Evolutionary conservation across 2,888 invertebrate genomes (phyloP), one percentile per base, ranked within the genome.

Genomic region (Myopa testacea): DNA sequence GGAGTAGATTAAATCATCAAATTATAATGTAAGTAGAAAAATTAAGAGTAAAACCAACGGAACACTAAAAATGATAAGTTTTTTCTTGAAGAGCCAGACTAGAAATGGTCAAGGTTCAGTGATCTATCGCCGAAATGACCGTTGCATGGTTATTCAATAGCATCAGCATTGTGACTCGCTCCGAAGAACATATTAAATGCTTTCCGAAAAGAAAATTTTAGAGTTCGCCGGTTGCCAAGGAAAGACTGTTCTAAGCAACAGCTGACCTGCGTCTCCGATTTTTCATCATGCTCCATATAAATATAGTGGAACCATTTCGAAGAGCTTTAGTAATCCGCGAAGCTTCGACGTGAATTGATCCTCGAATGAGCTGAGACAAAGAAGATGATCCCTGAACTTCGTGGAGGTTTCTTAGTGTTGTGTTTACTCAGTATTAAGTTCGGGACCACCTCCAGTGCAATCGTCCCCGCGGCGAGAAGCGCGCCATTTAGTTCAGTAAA

Each of bases 161-260:
- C 82, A 85, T 85, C 84, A 81, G 81, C n/a, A n/a, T 38, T 58
- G 26, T 26, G 26, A 1, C 38, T 63, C 82, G 85, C 82, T 85
- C 86, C 84, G 86, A 83, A 83, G 85, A 84, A 78, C 85, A 82
- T 75, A 68, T 82, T 86, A 86, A 86, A 86, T 85, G 81, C 82
- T 71, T 55, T 58, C 52, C 67, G 55, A 63, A 63, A 62, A 63
- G 45, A 26, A 6, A 45, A n/a, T 40, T 38, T n/a, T 4, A 12
- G 40, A 40, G 26, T 34, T 71, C 26, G 26, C 26, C 26, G 26
- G 2, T 45, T 45, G 45, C 45, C 45, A 45, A 40, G 38, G 4
- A 37, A 26, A 26, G 5, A 16, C 8, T 26, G 37, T 45, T 72
- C 72, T 72, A 3, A 45, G 45, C 62, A 45, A 26, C 62, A 19